Conservation (phyloP, 2,888 invertebrate genomes). For the Drosophila dives region DNA sequence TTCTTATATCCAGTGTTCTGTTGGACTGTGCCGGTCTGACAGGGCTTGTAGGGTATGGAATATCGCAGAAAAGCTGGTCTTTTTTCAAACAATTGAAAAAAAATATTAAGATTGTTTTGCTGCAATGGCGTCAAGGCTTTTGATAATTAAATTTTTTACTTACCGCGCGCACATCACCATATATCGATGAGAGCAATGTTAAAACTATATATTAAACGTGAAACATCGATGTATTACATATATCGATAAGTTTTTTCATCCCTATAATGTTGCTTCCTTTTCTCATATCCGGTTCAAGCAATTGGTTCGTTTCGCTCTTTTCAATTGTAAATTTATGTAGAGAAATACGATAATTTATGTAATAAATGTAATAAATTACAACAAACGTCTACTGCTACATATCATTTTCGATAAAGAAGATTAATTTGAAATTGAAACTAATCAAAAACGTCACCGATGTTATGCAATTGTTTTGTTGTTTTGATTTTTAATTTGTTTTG, state of each 20-base stretch:
- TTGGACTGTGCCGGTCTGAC: background rate
- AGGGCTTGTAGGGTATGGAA: background rate
- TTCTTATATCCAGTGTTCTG: background rate
- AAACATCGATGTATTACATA: constrained; percentile 22
- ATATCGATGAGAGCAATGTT: background rate
- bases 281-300: constrained; percentile 83
- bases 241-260: constrained; percentile 32
- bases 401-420: constrained; percentile 1
- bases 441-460: constrained; percentile 53
- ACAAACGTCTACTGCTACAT: constrained; percentile 37
- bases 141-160: background rate
- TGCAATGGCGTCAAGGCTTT: background rate
- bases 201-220: background rate
- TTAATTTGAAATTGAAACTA: constrained; percentile 2
- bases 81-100: background rate
- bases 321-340: constrained; percentile 54
- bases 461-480: constrained; percentile 44
- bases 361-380: constrained; percentile 56
- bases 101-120: background rate
- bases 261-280: constrained; percentile 72
- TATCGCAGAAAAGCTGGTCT: background rate
- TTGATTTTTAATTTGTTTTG: constrained; percentile 42
- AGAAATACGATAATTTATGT: constrained; percentile 46
- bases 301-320: constrained; percentile 78
- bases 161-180: background rate